A percentile compares a stretch with the other conserved stretches of the same genome.
phyloP scores from a whole-genome alignment of 2,888 invertebrate species.

The Tigriopus californicus region DNA sequence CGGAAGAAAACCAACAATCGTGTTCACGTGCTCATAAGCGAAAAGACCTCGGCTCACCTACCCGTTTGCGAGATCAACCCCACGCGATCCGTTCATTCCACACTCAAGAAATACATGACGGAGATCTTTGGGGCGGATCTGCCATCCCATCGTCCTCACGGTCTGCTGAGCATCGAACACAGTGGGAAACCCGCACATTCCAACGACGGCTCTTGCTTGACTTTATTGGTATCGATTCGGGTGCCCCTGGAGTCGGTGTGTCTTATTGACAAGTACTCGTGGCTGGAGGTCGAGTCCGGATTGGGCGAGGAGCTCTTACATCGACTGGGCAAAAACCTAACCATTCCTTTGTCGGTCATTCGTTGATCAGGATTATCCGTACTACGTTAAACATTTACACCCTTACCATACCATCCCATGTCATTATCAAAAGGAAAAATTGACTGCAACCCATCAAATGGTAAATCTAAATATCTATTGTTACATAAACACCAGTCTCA shows the following conservation, averaged over 20 bases:
- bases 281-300: conserved; percentile 57
- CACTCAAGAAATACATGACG: conserved; percentile 69
- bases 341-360: conserved; percentile 61
- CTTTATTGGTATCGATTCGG: conserved; percentile 60
- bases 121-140: conserved; percentile 52
- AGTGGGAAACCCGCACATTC: conserved; percentile 22
- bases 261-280: conserved; percentile 67
- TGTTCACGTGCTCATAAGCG: conserved; percentile 64
- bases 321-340: conserved; percentile 53
- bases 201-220: conserved; percentile 59
- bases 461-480: no score
- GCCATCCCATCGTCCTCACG: conserved; percentile 3
- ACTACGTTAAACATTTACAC: no score
- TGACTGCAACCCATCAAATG: no score
- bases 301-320: conserved; percentile 46
- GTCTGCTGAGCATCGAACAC: conserved; percentile 22
- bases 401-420: no score
- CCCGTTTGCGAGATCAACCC: conserved; percentile 77
- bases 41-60: conserved; percentile 60
- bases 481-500: no score
- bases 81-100: conserved; percentile 62
- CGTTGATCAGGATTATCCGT: conserved; percentile 33
- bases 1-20: conserved; percentile 61
- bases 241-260: conserved; percentile 68
- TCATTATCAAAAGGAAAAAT: no score